Conservation (phyloP, 2,888 invertebrate genomes). For the Cephus runcator region DNA sequence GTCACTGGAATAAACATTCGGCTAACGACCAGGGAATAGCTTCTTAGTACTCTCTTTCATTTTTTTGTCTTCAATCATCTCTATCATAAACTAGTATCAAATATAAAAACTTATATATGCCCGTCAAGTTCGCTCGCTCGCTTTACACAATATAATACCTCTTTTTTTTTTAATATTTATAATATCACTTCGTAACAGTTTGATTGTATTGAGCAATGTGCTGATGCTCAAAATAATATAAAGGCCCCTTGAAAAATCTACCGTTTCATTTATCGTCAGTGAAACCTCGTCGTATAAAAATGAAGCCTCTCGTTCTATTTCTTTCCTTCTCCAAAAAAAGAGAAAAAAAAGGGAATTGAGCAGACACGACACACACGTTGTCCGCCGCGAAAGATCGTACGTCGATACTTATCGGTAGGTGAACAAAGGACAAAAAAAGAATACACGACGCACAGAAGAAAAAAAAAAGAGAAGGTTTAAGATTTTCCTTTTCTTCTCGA, state of each 20-base stretch:
- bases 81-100: constrained; percentile 59
- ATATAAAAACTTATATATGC: constrained; percentile 62
- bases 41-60: constrained; percentile 37
- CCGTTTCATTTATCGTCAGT: neutral
- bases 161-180: constrained; percentile 46
- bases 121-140: constrained; percentile 53
- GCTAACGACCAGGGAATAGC: constrained; percentile 50
- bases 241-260: constrained; percentile 51
- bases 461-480: neutral
- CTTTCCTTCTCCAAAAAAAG: constrained; percentile 11
- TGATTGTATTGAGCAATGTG: constrained; percentile 58
- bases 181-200: constrained; percentile 56
- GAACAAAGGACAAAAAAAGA: neutral
- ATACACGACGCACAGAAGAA: neutral
- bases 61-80: constrained; percentile 22
- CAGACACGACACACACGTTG: neutral
- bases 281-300: neutral
- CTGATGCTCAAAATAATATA: constrained; percentile 48
- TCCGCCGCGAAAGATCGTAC: neutral
- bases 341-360: no score
- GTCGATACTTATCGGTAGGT: neutral
- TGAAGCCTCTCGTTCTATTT: constrained; percentile 17
- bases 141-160: constrained; percentile 55
- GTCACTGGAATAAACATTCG: constrained; percentile 43
- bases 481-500: neutral